A percentile compares a stretch with the other conserved stretches of the same genome.
Evolutionary conservation across 2,113 vertebrate species (phyloP).

Genomic region (Turdus rufiventris): DNA sequence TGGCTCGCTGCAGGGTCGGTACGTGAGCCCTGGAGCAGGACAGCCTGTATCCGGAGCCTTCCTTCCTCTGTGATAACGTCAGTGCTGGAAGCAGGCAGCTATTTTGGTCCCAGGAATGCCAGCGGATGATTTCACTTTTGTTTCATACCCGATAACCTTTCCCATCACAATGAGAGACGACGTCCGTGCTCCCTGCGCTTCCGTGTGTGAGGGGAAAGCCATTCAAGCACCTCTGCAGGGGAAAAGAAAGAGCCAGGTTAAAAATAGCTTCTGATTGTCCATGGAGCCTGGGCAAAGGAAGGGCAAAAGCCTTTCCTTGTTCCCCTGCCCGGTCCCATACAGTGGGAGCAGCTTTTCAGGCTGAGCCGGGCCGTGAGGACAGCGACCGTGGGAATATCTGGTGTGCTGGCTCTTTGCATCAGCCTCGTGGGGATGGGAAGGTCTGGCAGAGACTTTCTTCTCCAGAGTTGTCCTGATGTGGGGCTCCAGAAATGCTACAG

Average conservation of each 20-base stretch:
- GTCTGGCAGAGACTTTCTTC: background rate
- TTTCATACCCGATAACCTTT: conserved; percentile 61
- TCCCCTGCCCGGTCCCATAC: fast-evolving
- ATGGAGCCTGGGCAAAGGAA: background rate
- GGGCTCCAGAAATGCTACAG: background rate
- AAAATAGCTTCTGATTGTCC: conserved; percentile 57
- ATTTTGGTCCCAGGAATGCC: conserved; percentile 58
- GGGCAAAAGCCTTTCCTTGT: background rate
- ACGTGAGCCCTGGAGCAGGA: background rate
- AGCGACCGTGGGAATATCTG: background rate
- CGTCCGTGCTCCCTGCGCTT: background rate
- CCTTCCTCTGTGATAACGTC: conserved; percentile 42
- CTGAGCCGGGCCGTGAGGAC: background rate
- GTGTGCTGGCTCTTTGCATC: background rate
- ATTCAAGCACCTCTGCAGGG: conserved; percentile 7
- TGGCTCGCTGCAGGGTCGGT: background rate
- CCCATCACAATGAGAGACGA: conserved; percentile 61
- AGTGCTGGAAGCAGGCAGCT: background rate
- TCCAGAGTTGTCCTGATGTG: fast-evolving
- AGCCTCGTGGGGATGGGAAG: fast-evolving
- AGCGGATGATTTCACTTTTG: conserved; percentile 67
- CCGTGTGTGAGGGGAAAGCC: background rate
- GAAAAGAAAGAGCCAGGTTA: conserved; percentile 27
- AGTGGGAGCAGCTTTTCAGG: background rate
- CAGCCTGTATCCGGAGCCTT: conserved; percentile 3